phyloP scores from a whole-genome alignment of 2,797 vertebrate genomes.

The Pempheris klunzingeri region DNA sequence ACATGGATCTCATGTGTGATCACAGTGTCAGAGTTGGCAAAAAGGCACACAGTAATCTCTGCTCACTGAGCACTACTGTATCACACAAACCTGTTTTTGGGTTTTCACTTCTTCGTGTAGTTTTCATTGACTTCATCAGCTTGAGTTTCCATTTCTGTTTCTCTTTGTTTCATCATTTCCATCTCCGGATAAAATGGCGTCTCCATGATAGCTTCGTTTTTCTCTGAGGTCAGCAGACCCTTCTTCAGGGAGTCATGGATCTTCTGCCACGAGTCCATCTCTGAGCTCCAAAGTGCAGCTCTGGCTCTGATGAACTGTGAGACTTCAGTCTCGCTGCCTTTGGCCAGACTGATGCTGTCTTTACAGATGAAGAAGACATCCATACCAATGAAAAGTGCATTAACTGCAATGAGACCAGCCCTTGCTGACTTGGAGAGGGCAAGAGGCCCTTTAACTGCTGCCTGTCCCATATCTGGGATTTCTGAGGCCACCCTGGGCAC shows the following conservation, averaged over 20 bases:
- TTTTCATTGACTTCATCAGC: slow-evolving; percentile 1
- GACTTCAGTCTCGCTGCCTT: slow-evolving; percentile 72
- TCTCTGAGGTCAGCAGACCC: slow-evolving; percentile 49
- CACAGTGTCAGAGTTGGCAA: background rate
- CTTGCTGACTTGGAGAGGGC: slow-evolving; percentile 66
- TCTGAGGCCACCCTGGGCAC: slow-evolving; percentile 71
- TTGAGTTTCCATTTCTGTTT: too few relatives aligned
- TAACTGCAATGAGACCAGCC: slow-evolving; percentile 72
- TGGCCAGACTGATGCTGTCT: slow-evolving; percentile 77
- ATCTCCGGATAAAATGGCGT: too few relatives aligned
- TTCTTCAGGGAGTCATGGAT: slow-evolving; percentile 61
- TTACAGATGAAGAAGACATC: slow-evolving; percentile 81
- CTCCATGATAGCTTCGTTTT: slow-evolving; percentile 48
- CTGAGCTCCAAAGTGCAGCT: slow-evolving; percentile 74
- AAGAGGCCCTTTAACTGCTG: slow-evolving; percentile 68
- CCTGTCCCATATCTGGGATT: slow-evolving; percentile 76
- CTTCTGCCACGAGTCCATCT: slow-evolving; percentile 75
- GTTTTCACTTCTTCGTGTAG: too few relatives aligned
- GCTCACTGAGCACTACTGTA: too few relatives aligned
- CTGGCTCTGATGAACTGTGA: slow-evolving; percentile 79
- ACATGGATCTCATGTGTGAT: too few relatives aligned
- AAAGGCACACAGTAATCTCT: too few relatives aligned
- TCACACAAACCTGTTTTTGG: too few relatives aligned
- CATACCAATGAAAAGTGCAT: slow-evolving; percentile 79
- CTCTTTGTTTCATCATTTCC: too few relatives aligned